Conservation (phyloP, 2,797 vertebrate species). For the Mormyrops attenuatus region DNA sequence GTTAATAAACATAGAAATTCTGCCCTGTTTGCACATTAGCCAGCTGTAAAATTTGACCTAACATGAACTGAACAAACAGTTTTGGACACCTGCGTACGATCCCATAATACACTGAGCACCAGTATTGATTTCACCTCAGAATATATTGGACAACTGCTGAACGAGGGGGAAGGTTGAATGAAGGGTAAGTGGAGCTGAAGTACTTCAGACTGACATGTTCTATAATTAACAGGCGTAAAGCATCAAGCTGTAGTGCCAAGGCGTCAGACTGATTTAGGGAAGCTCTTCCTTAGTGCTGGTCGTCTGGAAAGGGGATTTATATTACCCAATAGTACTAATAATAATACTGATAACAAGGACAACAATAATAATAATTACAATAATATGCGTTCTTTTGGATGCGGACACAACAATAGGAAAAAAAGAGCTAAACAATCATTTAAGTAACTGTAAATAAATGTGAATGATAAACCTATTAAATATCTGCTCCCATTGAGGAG, state of each 20-base stretch:
- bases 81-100: background rate
- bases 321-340: background rate
- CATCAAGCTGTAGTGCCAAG: background rate
- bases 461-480: background rate
- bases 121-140: conserved; percentile 13
- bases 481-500: background rate
- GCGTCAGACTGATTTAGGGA: background rate
- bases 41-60: background rate
- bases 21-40: background rate
- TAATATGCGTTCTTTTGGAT: background rate
- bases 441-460: background rate
- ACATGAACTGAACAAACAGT: background rate
- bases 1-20: background rate
- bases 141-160: conserved; percentile 8
- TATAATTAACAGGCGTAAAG: conserved; percentile 14
- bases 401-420: background rate
- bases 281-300: background rate
- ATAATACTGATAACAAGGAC: background rate
- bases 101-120: background rate
- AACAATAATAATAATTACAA: background rate
- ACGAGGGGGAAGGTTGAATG: conserved; percentile 10
- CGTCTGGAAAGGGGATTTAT: background rate
- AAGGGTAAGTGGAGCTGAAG: conserved; percentile 2
- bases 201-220: conserved; percentile 11
- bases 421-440: background rate